A percentile compares a stretch with the other conserved stretches of the same genome.
phyloP scores from a whole-genome alignment of 2,113 vertebrate species.

The Psammodynastes pulverulentus region DNA sequence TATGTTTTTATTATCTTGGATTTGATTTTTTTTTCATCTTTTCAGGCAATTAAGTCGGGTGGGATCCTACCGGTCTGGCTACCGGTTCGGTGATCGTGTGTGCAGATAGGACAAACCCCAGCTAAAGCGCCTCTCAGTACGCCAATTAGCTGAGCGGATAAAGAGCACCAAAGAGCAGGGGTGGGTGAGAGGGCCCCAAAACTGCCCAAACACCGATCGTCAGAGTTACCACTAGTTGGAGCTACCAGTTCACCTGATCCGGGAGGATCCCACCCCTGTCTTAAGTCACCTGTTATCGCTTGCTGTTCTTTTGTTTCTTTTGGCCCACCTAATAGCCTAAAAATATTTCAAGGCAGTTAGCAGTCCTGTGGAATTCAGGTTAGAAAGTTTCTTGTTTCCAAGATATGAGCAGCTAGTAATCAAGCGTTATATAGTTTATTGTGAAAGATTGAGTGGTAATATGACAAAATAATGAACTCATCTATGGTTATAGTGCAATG shows the following conservation, averaged over 20 bases:
- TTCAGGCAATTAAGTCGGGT: not conserved
- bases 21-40: not conserved
- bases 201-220: too few species aligned
- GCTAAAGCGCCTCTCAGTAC: too few species aligned
- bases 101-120: too few species aligned
- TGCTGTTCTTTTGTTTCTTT: not conserved
- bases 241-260: too few species aligned
- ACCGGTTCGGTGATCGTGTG: too few species aligned
- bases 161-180: too few species aligned
- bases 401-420: not conserved
- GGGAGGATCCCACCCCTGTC: too few species aligned
- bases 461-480: not conserved
- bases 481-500: not conserved
- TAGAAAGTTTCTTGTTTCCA: not conserved
- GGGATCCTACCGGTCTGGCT: too few species aligned
- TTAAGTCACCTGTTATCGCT: not conserved
- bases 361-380: not conserved
- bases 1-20: not conserved
- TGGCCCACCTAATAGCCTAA: not conserved
- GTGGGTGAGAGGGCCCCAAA: too few species aligned
- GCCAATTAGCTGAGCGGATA: too few species aligned
- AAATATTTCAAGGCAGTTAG: not conserved
- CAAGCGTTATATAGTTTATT: not conserved
- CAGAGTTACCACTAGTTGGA: too few species aligned
- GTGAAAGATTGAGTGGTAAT: not conserved